Evolutionary conservation across 2,113 vertebrate species (phyloP).

Genomic region (Conger conger): DNA sequence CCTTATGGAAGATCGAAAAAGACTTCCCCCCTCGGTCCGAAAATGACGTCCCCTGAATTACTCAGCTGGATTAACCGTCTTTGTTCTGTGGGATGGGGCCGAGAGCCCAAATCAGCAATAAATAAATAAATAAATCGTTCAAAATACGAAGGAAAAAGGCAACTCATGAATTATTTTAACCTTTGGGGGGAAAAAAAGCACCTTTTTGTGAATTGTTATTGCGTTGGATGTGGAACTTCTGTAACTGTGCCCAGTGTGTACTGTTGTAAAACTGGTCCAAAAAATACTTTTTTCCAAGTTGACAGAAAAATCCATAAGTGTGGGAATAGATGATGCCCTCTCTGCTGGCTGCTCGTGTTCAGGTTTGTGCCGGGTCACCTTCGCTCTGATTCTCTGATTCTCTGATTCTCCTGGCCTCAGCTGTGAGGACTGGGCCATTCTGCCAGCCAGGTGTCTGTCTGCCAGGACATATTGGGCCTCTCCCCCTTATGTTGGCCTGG

Average conservation of each 20-base stretch:
- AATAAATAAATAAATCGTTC: neutral
- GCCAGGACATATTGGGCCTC: slow-evolving; percentile 36
- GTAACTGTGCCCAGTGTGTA: neutral
- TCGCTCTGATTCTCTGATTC: slow-evolving; percentile 38
- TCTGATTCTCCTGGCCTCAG: slow-evolving; percentile 55
- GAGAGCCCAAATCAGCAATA: neutral
- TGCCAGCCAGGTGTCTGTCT: slow-evolving; percentile 68
- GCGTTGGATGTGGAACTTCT: neutral
- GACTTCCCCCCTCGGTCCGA: slow-evolving; percentile 44
- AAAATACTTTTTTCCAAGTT: neutral
- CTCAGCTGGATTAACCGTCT: neutral
- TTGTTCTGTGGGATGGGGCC: neutral
- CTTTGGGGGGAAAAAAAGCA: neutral
- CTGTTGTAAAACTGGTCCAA: neutral
- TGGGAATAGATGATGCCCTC: neutral
- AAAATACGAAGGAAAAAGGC: neutral
- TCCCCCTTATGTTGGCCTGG: neutral
- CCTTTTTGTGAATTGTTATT: neutral
- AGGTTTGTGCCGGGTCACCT: slow-evolving; percentile 61
- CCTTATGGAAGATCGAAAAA: slow-evolving; percentile 61
- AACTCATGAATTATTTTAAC: neutral
- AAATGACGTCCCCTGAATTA: slow-evolving; percentile 13
- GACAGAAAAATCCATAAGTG: neutral
- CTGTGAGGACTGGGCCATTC: slow-evolving; percentile 59
- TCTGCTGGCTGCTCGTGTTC: neutral